phyloP scores from a whole-genome alignment of 2,113 vertebrate species.

The Bos indicus region DNA sequence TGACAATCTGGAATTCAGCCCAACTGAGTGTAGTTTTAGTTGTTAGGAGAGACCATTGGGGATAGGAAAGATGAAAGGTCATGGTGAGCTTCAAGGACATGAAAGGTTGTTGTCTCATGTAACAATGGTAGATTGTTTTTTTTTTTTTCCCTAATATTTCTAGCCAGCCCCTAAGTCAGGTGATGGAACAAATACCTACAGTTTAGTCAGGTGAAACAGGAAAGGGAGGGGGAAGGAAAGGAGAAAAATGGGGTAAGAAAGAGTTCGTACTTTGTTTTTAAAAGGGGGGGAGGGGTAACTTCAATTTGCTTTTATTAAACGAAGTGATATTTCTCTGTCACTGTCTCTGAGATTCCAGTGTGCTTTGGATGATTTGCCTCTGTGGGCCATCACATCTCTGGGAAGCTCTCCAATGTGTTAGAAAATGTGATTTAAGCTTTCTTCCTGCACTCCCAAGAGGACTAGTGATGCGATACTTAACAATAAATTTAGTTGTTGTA shows the following conservation, averaged over 20 bases:
- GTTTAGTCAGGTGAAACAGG: conserved; percentile 83
- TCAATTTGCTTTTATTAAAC: conserved; percentile 75
- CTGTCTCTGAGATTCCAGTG: conserved; percentile 72
- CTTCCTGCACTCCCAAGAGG: conserved; percentile 79
- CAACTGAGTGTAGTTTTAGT: conserved; percentile 90
- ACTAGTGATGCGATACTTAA: conserved; percentile 80
- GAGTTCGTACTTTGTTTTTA: conserved; percentile 71
- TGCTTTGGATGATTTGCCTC: conserved; percentile 76
- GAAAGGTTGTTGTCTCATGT: conserved; percentile 84
- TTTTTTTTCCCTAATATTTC: conserved; percentile 76
- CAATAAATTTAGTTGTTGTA: conserved; percentile 81
- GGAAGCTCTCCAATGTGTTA: conserved; percentile 81
- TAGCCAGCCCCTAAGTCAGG: conserved; percentile 79
- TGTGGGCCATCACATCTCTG: conserved; percentile 80
- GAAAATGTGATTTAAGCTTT: conserved; percentile 84
- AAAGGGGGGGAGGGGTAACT: conserved; percentile 51
- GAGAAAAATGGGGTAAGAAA: conserved; percentile 65
- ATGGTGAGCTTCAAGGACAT: conserved; percentile 89
- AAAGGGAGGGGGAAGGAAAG: conserved; percentile 27
- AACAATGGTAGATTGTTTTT: conserved; percentile 89
- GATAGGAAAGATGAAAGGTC: conserved; percentile 90
- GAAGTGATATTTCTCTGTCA: conserved; percentile 77
- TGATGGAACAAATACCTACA: conserved; percentile 85
- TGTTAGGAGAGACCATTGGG: conserved; percentile 89
- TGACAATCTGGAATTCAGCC: conserved; percentile 94